phyloP scores from a whole-genome alignment of 1,140 invertebrate genomes.

The Leucophenga varia region DNA sequence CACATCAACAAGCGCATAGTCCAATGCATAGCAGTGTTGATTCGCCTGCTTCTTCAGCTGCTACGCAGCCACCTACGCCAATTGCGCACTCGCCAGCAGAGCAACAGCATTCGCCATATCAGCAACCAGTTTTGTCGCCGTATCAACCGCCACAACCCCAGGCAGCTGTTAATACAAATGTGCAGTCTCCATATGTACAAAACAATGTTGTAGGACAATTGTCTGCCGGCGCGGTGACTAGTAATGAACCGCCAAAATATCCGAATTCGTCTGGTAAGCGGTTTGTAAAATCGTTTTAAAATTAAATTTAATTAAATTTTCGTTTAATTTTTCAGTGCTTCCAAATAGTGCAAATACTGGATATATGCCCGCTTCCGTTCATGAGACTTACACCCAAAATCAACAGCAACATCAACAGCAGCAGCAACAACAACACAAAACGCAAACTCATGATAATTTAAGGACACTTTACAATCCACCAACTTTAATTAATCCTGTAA shows the following conservation, averaged over 20 bases:
- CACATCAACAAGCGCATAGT: slow-evolving; percentile 40
- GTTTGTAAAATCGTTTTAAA: neutral
- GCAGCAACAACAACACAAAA: slow-evolving; percentile 22
- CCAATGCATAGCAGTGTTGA: slow-evolving; percentile 44
- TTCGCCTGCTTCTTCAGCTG: slow-evolving; percentile 45
- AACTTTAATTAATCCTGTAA: slow-evolving; percentile 35
- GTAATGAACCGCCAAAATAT: no score
- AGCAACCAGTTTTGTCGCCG: slow-evolving; percentile 43
- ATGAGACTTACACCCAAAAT: slow-evolving; percentile 28
- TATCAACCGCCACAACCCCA: slow-evolving; percentile 33
- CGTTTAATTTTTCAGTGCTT: slow-evolving; percentile 1
- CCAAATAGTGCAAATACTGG: slow-evolving; percentile 17
- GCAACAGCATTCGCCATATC: slow-evolving; percentile 51
- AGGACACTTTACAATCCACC: slow-evolving; percentile 35
- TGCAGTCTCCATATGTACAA: neutral
- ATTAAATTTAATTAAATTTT: neutral
- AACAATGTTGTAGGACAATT: slow-evolving; percentile 9
- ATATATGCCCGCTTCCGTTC: slow-evolving; percentile 12
- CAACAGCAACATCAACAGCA: slow-evolving; percentile 21
- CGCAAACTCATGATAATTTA: neutral
- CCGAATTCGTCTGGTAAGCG: no score
- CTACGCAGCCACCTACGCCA: slow-evolving; percentile 42
- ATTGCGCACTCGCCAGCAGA: slow-evolving; percentile 41
- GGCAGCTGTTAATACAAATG: neutral
- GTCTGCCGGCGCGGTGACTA: slow-evolving; percentile 5